Conservation (phyloP, 2,888 invertebrate species). For the Ernsta delagoae region DNA sequence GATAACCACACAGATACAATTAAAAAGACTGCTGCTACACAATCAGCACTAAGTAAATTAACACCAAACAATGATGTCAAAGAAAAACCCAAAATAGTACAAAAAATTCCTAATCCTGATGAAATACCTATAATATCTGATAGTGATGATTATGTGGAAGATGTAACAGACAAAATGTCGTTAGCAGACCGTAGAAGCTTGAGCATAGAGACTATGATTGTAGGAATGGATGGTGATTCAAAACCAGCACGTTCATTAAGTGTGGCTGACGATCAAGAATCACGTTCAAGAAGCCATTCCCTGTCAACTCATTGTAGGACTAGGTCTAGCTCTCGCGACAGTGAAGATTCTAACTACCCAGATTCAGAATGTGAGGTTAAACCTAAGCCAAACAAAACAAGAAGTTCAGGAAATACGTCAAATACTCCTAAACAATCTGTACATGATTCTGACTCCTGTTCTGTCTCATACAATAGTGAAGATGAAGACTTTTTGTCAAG, state of each 20-base stretch:
- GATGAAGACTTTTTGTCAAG: slow-evolving; percentile 74
- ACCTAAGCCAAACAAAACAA: slow-evolving; percentile 48
- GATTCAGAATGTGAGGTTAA: slow-evolving; percentile 63
- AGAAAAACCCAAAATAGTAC: slow-evolving; percentile 44
- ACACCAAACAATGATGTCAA: slow-evolving; percentile 30
- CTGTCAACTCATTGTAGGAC: slow-evolving; percentile 57
- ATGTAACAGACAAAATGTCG: slow-evolving; percentile 42
- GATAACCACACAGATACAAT: slow-evolving; percentile 61
- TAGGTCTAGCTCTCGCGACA: slow-evolving; percentile 68
- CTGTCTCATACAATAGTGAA: slow-evolving; percentile 71
- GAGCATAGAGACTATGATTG: slow-evolving; percentile 68
- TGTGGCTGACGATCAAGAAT: slow-evolving; percentile 54
- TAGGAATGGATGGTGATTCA: slow-evolving; percentile 50
- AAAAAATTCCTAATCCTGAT: slow-evolving; percentile 68
- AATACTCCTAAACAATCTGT: slow-evolving; percentile 48
- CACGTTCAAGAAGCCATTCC: slow-evolving; percentile 57
- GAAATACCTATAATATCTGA: slow-evolving; percentile 68
- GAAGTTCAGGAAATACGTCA: slow-evolving; percentile 43
- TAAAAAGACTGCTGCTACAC: slow-evolving; percentile 36
- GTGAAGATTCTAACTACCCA: slow-evolving; percentile 66
- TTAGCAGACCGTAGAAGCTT: slow-evolving; percentile 49
- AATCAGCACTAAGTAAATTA: slow-evolving; percentile 21
- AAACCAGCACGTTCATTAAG: slow-evolving; percentile 52
- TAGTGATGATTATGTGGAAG: slow-evolving; percentile 58
- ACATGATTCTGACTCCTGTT: slow-evolving; percentile 69